Conservation (phyloP, 2,888 invertebrate genomes). For the Leucozona laternaria region DNA sequence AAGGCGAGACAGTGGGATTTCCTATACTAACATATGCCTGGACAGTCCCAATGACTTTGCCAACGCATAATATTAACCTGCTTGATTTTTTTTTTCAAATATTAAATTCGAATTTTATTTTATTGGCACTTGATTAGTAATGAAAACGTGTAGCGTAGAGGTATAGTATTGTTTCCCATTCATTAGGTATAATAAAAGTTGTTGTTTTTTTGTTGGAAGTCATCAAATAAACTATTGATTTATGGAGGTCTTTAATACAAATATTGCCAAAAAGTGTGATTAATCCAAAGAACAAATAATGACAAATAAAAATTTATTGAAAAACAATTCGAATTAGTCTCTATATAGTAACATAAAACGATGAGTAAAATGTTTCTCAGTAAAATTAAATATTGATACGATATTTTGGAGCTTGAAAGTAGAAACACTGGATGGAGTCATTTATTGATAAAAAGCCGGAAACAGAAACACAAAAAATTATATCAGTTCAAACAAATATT, state of each 20-base stretch:
- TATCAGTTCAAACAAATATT: no score
- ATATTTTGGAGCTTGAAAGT: no score
- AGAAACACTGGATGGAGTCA: no score
- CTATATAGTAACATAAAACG: no score
- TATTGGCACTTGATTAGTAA: conserved; percentile 25
- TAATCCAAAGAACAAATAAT: conserved; percentile 7
- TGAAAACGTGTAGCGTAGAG: neutral
- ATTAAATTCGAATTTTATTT: neutral
- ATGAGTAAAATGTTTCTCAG: neutral
- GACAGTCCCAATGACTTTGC: neutral
- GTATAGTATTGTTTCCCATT: neutral
- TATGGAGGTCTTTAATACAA: neutral
- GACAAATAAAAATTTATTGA: neutral
- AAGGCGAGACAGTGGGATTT: neutral
- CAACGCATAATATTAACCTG: conserved; percentile 3
- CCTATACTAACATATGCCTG: neutral
- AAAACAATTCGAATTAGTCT: no score
- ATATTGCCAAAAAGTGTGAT: neutral
- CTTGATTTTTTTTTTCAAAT: neutral
- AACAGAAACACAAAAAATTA: no score
- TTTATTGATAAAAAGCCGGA: no score
- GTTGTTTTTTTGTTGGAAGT: neutral
- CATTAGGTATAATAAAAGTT: neutral
- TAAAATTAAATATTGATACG: no score
- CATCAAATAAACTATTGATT: neutral